A percentile compares a stretch with the other conserved stretches of the same genome.
Conservation (phyloP, 2,113 vertebrate species). For the Cephalopterus ornatus region DNA sequence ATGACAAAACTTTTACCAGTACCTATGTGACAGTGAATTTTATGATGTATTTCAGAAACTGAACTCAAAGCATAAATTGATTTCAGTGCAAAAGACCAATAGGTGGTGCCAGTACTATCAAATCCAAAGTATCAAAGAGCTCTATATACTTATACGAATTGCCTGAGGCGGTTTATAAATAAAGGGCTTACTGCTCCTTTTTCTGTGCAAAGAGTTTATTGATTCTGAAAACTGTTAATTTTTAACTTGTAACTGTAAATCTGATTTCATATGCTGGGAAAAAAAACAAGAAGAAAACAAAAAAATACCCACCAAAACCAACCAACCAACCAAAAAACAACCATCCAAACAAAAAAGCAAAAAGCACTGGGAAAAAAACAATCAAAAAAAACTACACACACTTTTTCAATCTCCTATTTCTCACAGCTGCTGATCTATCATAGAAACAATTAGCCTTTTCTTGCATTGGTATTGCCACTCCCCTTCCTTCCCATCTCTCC, state of each 20-base stretch:
- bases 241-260: neutral
- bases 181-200: neutral
- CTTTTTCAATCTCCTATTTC: neutral
- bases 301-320: neutral
- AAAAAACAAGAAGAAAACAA: neutral
- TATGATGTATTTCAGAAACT: neutral
- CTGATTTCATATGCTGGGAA: neutral
- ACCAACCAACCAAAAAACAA: neutral
- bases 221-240: neutral
- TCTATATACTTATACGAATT: neutral
- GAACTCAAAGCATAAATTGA: neutral
- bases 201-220: neutral
- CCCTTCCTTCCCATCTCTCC: neutral
- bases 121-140: neutral
- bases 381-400: fast-evolving
- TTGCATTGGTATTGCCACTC: neutral
- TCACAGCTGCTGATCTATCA: neutral
- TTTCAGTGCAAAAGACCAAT: neutral
- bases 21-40: neutral
- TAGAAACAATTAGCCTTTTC: neutral
- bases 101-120: slow-evolving; percentile 15
- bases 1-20: neutral
- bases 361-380: neutral
- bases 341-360: neutral
- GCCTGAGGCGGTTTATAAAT: neutral